Evolutionary conservation across 2,888 invertebrate genomes (phyloP).

Genomic region (Macrosiphum euphorbiae): DNA sequence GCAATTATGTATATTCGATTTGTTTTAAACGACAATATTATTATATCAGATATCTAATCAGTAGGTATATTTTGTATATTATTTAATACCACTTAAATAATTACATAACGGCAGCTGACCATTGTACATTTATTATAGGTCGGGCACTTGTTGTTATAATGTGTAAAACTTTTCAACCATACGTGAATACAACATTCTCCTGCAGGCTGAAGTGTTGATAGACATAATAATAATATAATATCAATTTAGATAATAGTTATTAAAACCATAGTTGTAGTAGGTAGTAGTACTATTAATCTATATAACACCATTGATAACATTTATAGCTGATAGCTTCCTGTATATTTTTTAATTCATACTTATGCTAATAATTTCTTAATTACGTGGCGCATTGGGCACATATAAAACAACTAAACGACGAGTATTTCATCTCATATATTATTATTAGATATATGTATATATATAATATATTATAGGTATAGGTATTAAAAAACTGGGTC

Average conservation of each 20-base stretch:
- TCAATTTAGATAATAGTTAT: background rate
- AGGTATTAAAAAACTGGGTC: background rate
- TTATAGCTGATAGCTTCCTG: background rate
- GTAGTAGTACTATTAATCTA: background rate
- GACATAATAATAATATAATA: background rate
- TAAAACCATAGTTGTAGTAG: background rate
- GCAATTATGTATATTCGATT: background rate
- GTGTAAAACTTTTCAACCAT: background rate
- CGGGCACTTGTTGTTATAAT: background rate
- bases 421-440: background rate
- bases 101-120: background rate
- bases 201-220: background rate
- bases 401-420: background rate
- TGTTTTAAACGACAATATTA: background rate
- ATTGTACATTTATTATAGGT: background rate
- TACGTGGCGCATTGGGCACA: background rate
- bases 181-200: background rate
- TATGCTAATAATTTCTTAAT: background rate
- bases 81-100: background rate
- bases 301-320: background rate
- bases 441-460: background rate
- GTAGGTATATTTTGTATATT: background rate
- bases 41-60: background rate
- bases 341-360: background rate
- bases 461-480: background rate